These are phyloP conservation scores for Acestrorhynchus altus DNA, from an alignment of 2,797 vertebrate species.

Conservation along the genomic window DNA sequence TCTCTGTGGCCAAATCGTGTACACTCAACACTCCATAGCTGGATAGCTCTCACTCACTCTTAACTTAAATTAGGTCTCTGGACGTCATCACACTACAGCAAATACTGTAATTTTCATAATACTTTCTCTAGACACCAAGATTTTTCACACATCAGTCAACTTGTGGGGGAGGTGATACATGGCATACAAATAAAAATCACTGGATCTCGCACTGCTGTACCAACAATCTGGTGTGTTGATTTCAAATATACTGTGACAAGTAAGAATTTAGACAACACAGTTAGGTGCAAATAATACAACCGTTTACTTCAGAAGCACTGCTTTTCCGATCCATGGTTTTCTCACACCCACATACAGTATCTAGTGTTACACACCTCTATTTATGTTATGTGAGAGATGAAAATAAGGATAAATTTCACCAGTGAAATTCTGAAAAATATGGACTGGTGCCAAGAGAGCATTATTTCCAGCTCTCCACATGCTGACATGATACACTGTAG, in stretches of 20 bases:
- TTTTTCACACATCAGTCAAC: conserved; percentile 12
- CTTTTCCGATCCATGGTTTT: neutral
- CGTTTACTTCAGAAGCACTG: neutral
- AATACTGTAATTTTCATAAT: neutral
- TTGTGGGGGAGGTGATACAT: conserved; percentile 15
- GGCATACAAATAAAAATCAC: conserved; percentile 10
- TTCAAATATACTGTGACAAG: neutral
- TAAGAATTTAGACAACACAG: neutral
- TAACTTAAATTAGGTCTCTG: conserved; percentile 5
- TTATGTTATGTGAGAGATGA: neutral
- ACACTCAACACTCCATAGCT: neutral
- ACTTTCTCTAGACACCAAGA: conserved; percentile 2
- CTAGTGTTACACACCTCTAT: neutral
- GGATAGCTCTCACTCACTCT: neutral
- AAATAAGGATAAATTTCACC: neutral
- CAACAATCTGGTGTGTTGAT: neutral
- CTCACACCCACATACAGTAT: neutral
- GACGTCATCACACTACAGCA: neutral
- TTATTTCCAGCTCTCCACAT: neutral
- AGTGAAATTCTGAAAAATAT: neutral
- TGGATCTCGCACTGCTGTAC: neutral
- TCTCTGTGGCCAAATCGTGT: neutral
- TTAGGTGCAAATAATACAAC: neutral
- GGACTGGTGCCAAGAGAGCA: neutral
- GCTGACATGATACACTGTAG: neutral